Evolutionary conservation across 1,140 invertebrate genomes (phyloP).

Genomic region (Eupristina koningsbergeri): DNA sequence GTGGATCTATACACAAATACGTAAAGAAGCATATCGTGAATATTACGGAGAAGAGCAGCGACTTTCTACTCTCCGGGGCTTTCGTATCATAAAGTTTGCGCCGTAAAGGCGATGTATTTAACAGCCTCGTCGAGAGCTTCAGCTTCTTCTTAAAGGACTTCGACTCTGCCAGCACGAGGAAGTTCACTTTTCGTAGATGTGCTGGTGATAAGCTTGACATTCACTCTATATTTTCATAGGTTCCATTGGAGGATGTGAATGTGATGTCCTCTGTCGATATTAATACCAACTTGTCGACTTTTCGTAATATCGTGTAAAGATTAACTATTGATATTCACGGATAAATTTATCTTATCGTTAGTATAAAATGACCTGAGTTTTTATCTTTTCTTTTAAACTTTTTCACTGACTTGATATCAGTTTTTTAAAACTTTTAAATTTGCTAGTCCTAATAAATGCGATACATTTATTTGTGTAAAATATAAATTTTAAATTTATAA

Average conservation of each 20-base stretch:
- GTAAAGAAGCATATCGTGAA: slow-evolving; percentile 59
- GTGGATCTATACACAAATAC: too few relatives aligned
- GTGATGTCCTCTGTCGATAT: background rate
- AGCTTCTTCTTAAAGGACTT: slow-evolving; percentile 16
- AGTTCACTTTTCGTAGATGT: background rate
- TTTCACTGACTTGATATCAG: too few relatives aligned
- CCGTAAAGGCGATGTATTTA: slow-evolving; percentile 42
- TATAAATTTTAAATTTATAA: too few relatives aligned
- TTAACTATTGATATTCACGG: background rate
- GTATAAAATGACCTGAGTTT: too few relatives aligned
- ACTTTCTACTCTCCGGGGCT: slow-evolving; percentile 56
- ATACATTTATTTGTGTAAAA: too few relatives aligned
- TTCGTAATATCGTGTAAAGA: background rate
- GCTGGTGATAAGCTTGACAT: slow-evolving; percentile 2
- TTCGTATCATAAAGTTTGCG: slow-evolving; percentile 56
- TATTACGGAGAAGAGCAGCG: slow-evolving; percentile 56
- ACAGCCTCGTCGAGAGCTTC: slow-evolving; percentile 6
- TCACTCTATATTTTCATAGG: background rate
- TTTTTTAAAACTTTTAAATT: too few relatives aligned
- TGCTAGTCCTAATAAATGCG: too few relatives aligned
- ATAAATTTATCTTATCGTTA: too few relatives aligned
- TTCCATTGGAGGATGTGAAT: background rate
- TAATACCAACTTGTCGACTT: background rate
- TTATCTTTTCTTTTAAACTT: too few relatives aligned
- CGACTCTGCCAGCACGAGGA: background rate